Percentiles rank a stretch among this genome's conserved stretches.
Conservation (phyloP, 2,113 vertebrate genomes). For the Perccottus glenii region DNA sequence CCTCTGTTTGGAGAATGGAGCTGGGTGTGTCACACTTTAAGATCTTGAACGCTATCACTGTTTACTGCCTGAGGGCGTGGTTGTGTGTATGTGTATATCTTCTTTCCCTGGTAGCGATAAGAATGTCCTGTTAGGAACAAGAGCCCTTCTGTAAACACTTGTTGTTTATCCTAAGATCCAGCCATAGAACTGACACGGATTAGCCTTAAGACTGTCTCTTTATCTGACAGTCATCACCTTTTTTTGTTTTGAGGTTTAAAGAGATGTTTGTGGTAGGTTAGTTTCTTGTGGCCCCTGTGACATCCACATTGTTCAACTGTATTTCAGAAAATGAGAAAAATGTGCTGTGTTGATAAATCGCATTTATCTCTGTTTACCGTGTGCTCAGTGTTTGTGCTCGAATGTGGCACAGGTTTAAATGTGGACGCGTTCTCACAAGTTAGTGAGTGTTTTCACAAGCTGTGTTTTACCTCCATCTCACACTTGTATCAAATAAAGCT, state of each 20-base stretch:
- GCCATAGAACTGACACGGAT: constrained; percentile 24
- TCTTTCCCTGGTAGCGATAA: constrained; percentile 48
- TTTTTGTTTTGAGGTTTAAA: too few species aligned
- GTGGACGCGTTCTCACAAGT: not conserved
- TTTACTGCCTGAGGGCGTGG: constrained; percentile 6
- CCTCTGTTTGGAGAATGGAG: constrained; percentile 47
- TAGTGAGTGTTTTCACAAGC: too few species aligned
- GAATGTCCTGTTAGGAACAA: constrained; percentile 64
- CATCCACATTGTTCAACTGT: too few species aligned
- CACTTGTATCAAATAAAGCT: constrained; percentile 6
- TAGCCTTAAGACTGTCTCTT: constrained; percentile 15
- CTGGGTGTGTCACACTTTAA: constrained; percentile 23
- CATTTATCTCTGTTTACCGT: not conserved
- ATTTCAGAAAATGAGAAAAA: too few species aligned
- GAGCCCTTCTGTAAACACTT: constrained; percentile 60
- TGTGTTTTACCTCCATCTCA: not conserved
- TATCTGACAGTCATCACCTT: too few species aligned
- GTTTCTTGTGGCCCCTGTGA: too few species aligned
- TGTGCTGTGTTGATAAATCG: not conserved
- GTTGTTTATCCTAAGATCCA: constrained; percentile 55
- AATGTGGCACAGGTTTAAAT: not conserved
- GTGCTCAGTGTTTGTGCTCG: not conserved
- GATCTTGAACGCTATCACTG: constrained; percentile 13
- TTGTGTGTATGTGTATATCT: constrained; percentile 20
- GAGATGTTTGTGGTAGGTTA: too few species aligned